Percentiles rank a stretch among this genome's conserved stretches.
phyloP scores from a whole-genome alignment of 2,888 invertebrate genomes.

The Auanema sp. region DNA sequence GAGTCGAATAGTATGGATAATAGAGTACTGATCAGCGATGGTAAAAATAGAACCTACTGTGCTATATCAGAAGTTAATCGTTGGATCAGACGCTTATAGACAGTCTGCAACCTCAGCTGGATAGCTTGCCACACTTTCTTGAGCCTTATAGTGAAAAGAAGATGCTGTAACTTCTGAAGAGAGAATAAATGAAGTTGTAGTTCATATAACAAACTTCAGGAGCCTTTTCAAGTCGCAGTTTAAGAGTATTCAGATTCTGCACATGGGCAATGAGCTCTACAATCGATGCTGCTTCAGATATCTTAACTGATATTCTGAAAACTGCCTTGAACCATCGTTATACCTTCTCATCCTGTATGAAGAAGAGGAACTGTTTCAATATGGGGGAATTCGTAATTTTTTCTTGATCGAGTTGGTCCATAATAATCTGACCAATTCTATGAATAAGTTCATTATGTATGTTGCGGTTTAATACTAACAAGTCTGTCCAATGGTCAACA shows the following conservation, averaged over 20 bases:
- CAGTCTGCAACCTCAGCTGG: not conserved
- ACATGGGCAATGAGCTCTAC: slow-evolving; percentile 6
- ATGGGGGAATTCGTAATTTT: slow-evolving; percentile 7
- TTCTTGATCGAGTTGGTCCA: slow-evolving; percentile 12
- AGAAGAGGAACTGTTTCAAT: not conserved
- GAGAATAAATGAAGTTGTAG: not conserved
- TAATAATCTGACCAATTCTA: slow-evolving; percentile 14
- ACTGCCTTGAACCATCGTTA: not conserved
- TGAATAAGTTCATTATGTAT: not conserved
- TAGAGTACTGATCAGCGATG: no score
- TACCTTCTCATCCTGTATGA: slow-evolving; percentile 19
- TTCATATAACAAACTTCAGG: slow-evolving; percentile 4
- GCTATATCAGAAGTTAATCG: no score
- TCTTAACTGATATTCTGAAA: slow-evolving; percentile 1
- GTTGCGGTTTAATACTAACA: not conserved
- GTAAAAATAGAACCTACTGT: no score
- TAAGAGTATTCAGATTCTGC: slow-evolving; percentile 4
- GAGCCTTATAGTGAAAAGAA: not conserved
- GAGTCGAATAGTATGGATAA: no score
- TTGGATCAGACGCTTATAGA: no score
- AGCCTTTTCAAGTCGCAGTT: slow-evolving; percentile 14
- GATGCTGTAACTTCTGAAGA: not conserved
- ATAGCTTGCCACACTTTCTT: not conserved
- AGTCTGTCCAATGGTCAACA: slow-evolving; percentile 12
- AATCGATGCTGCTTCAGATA: not conserved